Conservation (phyloP, 2,797 vertebrate species). For the Clarias laeviceps region DNA sequence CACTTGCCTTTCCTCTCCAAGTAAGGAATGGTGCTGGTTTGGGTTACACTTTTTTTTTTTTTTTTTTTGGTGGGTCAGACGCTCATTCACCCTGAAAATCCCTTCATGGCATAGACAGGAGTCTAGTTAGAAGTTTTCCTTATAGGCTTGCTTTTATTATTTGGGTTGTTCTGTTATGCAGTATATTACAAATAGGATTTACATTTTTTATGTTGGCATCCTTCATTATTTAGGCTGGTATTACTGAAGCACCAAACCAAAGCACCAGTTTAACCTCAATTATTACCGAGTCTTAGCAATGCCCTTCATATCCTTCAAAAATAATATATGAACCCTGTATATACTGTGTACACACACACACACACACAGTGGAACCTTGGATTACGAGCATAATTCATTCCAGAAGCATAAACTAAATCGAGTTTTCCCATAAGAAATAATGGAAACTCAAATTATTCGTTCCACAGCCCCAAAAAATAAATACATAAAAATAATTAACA, state of each 20-base stretch:
- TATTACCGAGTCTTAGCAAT: too few relatives aligned
- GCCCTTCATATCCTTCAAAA: not conserved
- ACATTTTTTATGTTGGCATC: not conserved
- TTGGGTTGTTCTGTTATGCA: not conserved
- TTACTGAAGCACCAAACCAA: not conserved
- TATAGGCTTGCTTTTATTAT: constrained; percentile 5
- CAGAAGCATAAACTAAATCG: too few relatives aligned
- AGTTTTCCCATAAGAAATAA: too few relatives aligned
- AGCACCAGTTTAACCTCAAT: too few relatives aligned
- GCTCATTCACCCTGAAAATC: constrained; percentile 44
- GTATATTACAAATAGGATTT: not conserved
- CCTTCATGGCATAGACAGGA: constrained; percentile 33
- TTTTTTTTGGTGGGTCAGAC: constrained; percentile 25
- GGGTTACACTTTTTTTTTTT: constrained; percentile 5
- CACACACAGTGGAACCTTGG: too few relatives aligned
- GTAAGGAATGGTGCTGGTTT: constrained; percentile 25
- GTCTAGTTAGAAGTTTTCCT: not conserved
- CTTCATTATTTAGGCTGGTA: not conserved
- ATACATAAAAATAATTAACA: too few relatives aligned
- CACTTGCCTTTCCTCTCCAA: constrained; percentile 19
- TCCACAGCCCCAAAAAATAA: too few relatives aligned
- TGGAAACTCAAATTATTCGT: too few relatives aligned
- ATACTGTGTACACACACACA: too few relatives aligned
- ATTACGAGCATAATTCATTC: too few relatives aligned
- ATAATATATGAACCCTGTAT: not conserved